These are phyloP conservation scores for Crotalus adamanteus DNA, from an alignment of 2,797 vertebrate species.

Conservation along the genomic window DNA sequence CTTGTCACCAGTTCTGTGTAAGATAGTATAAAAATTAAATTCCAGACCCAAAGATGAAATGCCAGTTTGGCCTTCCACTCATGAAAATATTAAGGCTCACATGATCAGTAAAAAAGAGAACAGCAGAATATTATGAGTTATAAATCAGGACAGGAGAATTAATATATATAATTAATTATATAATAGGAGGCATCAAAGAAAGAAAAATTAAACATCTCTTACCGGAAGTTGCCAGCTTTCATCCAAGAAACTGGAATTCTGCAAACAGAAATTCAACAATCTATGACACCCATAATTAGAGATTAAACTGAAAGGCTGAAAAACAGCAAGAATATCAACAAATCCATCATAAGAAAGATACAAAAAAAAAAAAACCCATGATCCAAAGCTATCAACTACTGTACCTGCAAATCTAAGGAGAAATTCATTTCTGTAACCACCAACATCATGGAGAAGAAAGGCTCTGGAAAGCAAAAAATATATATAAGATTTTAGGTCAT, in stretches of 20 bases:
- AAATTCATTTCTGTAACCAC: conserved; percentile 80
- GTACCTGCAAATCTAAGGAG: conserved; percentile 79
- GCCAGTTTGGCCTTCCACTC: background rate
- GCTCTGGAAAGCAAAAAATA: conserved; percentile 67
- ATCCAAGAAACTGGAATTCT: conserved; percentile 86
- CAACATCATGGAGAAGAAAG: conserved; percentile 79
- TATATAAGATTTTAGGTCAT: background rate
- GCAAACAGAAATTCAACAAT: conserved; percentile 44
- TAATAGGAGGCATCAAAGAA: background rate
- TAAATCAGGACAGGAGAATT: background rate
- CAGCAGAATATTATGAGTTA: background rate
- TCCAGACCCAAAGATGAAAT: background rate
- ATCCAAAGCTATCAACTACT: background rate
- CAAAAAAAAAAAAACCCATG: background rate
- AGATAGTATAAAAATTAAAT: background rate
- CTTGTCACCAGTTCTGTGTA: background rate
- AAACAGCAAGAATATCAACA: background rate
- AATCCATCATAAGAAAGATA: background rate
- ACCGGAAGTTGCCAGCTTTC: conserved; percentile 85
- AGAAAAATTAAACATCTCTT: conserved; percentile 43
- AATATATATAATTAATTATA: background rate
- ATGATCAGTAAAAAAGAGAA: background rate
- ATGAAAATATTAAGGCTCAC: background rate
- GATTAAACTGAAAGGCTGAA: background rate
- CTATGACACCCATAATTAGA: background rate